Conservation (phyloP, 92 coral and sea anemone species). For the Actinernus sp. region DNA sequence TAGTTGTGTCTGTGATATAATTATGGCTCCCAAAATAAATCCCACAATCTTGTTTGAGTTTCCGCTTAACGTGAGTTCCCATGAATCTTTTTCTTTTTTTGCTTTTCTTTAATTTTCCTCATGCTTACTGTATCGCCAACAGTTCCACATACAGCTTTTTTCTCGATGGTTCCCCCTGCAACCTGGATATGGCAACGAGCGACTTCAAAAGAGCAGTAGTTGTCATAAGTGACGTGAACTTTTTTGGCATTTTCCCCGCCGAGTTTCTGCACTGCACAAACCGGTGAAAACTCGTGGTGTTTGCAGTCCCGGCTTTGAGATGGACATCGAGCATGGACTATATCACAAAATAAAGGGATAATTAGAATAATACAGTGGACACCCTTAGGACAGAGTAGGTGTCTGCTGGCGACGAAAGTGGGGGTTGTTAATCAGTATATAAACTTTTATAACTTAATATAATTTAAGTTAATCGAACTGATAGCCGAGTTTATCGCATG, state of each 20-base stretch:
- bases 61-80: too few relatives aligned
- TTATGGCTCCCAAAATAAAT: not conserved
- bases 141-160: not conserved
- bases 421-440: too few relatives aligned
- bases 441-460: too few relatives aligned
- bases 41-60: not conserved
- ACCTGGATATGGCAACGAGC: not conserved
- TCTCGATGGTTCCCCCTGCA: not conserved
- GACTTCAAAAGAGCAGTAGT: not conserved
- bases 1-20: not conserved
- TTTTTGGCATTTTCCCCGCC: not conserved
- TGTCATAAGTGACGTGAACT: not conserved
- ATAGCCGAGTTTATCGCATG: too few relatives aligned
- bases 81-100: not conserved
- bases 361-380: too few relatives aligned
- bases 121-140: not conserved
- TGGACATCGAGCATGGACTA: too few relatives aligned
- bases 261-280: not conserved
- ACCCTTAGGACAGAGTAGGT: too few relatives aligned
- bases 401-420: too few relatives aligned
- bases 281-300: not conserved
- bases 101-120: not conserved
- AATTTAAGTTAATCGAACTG: too few relatives aligned
- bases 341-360: too few relatives aligned
- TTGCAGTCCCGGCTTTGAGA: not conserved